Base-by-base conservation (phyloP, 2,888 invertebrate genomes). In the Yponomeuta evonymella region DNA sequence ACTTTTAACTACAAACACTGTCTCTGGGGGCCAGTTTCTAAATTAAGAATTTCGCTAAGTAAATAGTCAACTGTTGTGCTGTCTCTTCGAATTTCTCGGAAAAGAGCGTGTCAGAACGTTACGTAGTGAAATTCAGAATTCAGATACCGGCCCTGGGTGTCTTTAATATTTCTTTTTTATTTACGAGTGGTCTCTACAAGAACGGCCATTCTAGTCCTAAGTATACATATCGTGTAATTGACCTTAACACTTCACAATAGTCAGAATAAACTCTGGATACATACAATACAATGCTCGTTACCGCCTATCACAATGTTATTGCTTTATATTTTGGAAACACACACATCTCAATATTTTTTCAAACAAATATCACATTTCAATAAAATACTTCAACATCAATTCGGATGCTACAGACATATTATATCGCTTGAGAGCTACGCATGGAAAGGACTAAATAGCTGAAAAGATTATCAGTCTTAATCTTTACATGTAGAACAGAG, bases 241-340 rank as follows among this genome's bases (percentile, higher is more conserved):
- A 90, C 90, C 83, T 83, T 84, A 85, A 80, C 76, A 83, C 81
- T 84, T 80, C 82, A 84, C 78, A 81, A 81, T 79, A 84, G 15
- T 80, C 78, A 81, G 82, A 80, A 81, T 78, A 79, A 36, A 63
- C 36, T 77, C 79, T 78, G 79, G 80, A 83, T 76, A 77, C 76
- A 79, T 81, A 81, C 82, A 82, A n/a, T 81, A 81, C 82, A 82
- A 36, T 81, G 82, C 82, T 83, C 73, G 70, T 79, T 81, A 82
- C 81, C 84, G 84, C 82, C 81, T 90, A 90, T 90, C 90, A 90
- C 90, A 90, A 86, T 80, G 81, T 87, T 91, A 91, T 91, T 91
- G 91, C 91, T 91, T 89, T 58, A 58, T 58, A 58, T 58, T 86
- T 85, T 84, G 82, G 63, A 84, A 89, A 67, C 84, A 90, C 87